Evolutionary conservation across 2,888 invertebrate species (phyloP).

Genomic region (Arenicola marina): DNA sequence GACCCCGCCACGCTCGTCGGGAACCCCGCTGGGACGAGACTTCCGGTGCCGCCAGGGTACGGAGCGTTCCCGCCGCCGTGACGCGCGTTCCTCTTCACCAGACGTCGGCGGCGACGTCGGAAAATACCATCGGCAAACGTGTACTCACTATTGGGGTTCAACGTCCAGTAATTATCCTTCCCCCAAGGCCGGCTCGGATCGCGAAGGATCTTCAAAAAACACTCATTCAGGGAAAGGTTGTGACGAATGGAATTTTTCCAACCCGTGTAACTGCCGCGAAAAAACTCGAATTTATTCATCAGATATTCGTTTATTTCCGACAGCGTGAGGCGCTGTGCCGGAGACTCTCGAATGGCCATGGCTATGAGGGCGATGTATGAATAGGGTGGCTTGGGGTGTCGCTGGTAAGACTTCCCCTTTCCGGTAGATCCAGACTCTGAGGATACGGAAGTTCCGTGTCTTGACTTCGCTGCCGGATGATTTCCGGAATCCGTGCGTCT

Average conservation of each 20-base stretch:
- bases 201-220: constrained; percentile 29
- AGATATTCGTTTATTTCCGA: constrained; percentile 34
- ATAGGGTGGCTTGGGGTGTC: constrained; percentile 29
- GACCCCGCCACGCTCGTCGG: too few relatives aligned
- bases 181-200: constrained; percentile 25
- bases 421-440: too few relatives aligned
- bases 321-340: constrained; percentile 23
- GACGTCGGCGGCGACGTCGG: constrained; percentile 22
- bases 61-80: neutral
- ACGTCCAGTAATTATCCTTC: constrained; percentile 33
- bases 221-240: constrained; percentile 33
- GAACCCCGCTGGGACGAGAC: too few relatives aligned
- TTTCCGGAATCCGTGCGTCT: too few relatives aligned
- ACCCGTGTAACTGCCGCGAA: constrained; percentile 30
- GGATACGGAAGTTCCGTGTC: too few relatives aligned
- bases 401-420: constrained; percentile 19
- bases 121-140: constrained; percentile 33
- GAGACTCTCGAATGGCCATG: constrained; percentile 32
- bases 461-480: too few relatives aligned
- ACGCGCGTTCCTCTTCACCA: neutral
- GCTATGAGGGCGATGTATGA: constrained; percentile 33
- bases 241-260: constrained; percentile 34
- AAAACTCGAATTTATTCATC: constrained; percentile 29
- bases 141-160: constrained; percentile 34
- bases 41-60: too few relatives aligned